Evolutionary conservation across 2,797 vertebrate species (phyloP).

Genomic region (Scyliorhinus canicula): DNA sequence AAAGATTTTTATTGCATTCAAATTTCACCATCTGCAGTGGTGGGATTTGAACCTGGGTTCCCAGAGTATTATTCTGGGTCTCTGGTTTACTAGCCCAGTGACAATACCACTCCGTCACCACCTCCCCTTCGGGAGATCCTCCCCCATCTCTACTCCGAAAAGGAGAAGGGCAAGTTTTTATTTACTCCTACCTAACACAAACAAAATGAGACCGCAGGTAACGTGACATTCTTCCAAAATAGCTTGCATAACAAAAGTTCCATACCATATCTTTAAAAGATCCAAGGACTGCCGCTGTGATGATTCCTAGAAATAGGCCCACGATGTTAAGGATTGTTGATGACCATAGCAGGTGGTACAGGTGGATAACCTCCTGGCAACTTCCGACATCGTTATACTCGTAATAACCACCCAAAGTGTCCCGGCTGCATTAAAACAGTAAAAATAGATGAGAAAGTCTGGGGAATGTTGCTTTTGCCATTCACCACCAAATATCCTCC

Average conservation of each 20-base stretch:
- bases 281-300: conserved; percentile 88
- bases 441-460: conserved; percentile 41
- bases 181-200: neutral
- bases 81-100: too few relatives aligned
- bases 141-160: too few relatives aligned
- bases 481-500: neutral
- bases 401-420: conserved; percentile 82
- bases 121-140: too few relatives aligned
- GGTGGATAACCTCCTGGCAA: conserved; percentile 93
- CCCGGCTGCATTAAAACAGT: conserved; percentile 58
- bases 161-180: neutral
- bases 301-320: conserved; percentile 90
- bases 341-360: conserved; percentile 92
- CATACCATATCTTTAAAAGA: conserved; percentile 94
- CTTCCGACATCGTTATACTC: conserved; percentile 92
- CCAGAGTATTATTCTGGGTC: too few relatives aligned
- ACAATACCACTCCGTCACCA: too few relatives aligned
- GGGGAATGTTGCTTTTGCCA: neutral
- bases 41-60: too few relatives aligned
- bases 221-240: neutral
- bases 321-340: conserved; percentile 93
- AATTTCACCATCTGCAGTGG: too few relatives aligned
- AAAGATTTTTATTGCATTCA: too few relatives aligned
- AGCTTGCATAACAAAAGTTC: neutral
- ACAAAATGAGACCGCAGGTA: neutral